Base-by-base conservation (phyloP, 2,888 invertebrate genomes). In the Acrobasis consociella region DNA sequence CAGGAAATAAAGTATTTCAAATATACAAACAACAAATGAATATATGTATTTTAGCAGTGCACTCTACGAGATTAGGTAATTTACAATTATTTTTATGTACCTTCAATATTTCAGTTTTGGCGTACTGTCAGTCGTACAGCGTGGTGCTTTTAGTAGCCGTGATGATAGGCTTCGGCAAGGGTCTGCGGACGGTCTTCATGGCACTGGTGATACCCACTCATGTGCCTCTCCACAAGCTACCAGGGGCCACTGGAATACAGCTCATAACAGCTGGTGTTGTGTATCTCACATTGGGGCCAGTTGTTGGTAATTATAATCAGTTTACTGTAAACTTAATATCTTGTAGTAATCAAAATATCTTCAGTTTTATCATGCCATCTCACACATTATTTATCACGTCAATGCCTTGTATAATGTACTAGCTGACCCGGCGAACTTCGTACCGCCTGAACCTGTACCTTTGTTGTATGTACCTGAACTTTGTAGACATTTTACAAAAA, bases 131-230 rank as follows among this genome's bases (percentile, higher is more conserved):
- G 68, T 90, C 91, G 10, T 95, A 93, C 75, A 73, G 78, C 13
- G 83, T 94, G 1, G 90, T 94, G 0, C 76, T 96, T 17, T 68
- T 91, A 17, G 93, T 95, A n/a, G 94, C 95, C 38, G 92, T 94
- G 0, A 93, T 95, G 68, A 94, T 96, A 67, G 96, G 96, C 0
- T 93, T 94, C 64, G 95, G 95, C 31, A 96, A 96, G 84, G 96
- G 95, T 0, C 80, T 96, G 0, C 88, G 96, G 62, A 96, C 96
- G 5, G 95, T 96, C 9, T 96, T 96, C 74, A 95, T 96, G 94
- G 95, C 95, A 0, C 82, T 96, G 5, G 95, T 96, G 11, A 95
- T 96, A 72, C 96, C 96, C 1, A 94, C 94, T 0, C 94, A 96
- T 75, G 96, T 96, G 50, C 94, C 96, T 0, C 76, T 96, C 11